Conservation (phyloP, 2,797 vertebrate genomes). For the Gallirallus australis region DNA sequence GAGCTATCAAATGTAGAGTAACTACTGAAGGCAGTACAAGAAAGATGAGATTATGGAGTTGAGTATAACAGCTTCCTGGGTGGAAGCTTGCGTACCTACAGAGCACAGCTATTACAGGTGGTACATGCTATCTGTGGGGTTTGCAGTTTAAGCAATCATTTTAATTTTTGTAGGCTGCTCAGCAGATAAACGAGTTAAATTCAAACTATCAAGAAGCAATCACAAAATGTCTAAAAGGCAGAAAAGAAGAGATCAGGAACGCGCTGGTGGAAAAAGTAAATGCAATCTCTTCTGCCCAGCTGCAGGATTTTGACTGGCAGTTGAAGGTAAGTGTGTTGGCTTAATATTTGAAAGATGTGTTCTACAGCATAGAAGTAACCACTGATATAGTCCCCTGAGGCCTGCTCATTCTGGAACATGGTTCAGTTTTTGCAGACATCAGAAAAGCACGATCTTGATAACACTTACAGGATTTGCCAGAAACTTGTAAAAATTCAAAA, state of each 20-base stretch:
- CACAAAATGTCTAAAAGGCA: conserved; percentile 84
- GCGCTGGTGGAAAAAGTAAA: conserved; percentile 86
- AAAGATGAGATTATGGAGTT: not conserved
- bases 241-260: conserved; percentile 86
- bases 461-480: not conserved
- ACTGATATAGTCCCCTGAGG: not conserved
- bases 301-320: conserved; percentile 97
- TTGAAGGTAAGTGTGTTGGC: conserved; percentile 85
- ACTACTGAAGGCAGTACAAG: not conserved
- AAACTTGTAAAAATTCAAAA: not conserved
- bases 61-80: not conserved
- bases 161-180: conserved; percentile 78
- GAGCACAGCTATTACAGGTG: not conserved
- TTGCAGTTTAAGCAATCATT: not conserved
- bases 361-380: not conserved
- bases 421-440: not conserved
- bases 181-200: conserved; percentile 79
- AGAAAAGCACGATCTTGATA: not conserved
- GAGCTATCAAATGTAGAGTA: not conserved
- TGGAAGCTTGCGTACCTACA: not conserved
- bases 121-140: not conserved
- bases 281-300: conserved; percentile 85
- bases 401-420: not conserved
- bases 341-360: not conserved
- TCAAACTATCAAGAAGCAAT: conserved; percentile 78